phyloP scores from a whole-genome alignment of 2,888 invertebrate genomes.

The Belgica antarctica region DNA sequence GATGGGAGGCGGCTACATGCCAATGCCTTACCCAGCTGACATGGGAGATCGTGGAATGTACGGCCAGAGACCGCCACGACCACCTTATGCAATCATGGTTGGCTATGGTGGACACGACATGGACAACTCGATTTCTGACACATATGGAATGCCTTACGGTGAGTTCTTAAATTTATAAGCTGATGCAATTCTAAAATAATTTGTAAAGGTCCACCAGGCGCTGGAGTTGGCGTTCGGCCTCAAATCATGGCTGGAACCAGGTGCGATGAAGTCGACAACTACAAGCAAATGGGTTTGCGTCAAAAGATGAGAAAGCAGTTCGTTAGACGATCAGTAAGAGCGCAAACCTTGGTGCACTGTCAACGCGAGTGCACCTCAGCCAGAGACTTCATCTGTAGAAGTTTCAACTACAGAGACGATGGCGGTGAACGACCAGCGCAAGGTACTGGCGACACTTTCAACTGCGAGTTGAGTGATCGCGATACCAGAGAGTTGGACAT shows the following conservation, averaged over 20 bases:
- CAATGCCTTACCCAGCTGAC: slow-evolving; percentile 46
- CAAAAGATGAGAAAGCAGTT: slow-evolving; percentile 77
- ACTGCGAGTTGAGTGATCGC: slow-evolving; percentile 86
- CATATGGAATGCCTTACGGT: slow-evolving; percentile 46
- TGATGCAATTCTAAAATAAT: slow-evolving; percentile 45
- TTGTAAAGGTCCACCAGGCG: slow-evolving; percentile 38
- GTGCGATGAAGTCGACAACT: slow-evolving; percentile 79
- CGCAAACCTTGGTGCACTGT: slow-evolving; percentile 74
- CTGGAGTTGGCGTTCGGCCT: slow-evolving; percentile 41
- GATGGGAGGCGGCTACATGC: slow-evolving; percentile 35
- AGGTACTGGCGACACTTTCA: slow-evolving; percentile 50
- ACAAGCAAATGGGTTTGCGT: slow-evolving; percentile 75
- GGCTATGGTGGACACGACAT: slow-evolving; percentile 24
- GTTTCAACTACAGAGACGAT: slow-evolving; percentile 67
- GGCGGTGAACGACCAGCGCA: slow-evolving; percentile 52
- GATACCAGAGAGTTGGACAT: slow-evolving; percentile 81
- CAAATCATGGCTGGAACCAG: slow-evolving; percentile 53
- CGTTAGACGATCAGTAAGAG: slow-evolving; percentile 70
- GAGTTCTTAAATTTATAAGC: slow-evolving; percentile 20
- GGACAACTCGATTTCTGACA: slow-evolving; percentile 25
- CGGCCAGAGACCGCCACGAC: slow-evolving; percentile 49
- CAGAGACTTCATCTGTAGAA: slow-evolving; percentile 78
- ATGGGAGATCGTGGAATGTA: slow-evolving; percentile 50
- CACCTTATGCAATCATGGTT: slow-evolving; percentile 49
- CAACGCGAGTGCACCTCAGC: slow-evolving; percentile 81